Conservation (phyloP, 1,140 invertebrate genomes). For the Micrasema minimum region DNA sequence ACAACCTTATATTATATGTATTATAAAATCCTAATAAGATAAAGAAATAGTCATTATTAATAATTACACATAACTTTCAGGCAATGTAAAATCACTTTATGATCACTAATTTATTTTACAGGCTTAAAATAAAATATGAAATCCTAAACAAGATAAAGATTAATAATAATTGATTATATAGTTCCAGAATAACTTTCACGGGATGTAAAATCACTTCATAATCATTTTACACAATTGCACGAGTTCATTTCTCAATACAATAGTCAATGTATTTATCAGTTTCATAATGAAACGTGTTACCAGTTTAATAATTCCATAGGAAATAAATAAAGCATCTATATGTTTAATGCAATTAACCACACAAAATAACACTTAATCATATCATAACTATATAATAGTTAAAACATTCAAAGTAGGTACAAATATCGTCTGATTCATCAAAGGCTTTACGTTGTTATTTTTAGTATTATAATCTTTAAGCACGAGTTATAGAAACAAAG, state of each 20-base stretch:
- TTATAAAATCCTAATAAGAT: too few species aligned
- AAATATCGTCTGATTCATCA: slow-evolving; percentile 33
- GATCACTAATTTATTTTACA: too few species aligned
- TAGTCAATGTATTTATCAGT: slow-evolving; percentile 5
- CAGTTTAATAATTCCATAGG: slow-evolving; percentile 45
- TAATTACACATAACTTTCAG: too few species aligned
- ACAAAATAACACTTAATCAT: slow-evolving; percentile 37
- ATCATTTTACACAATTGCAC: too few species aligned
- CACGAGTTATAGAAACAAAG: slow-evolving; percentile 28
- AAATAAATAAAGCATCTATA: slow-evolving; percentile 43
- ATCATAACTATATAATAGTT: slow-evolving; percentile 46
- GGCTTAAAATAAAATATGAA: slow-evolving; percentile 24
- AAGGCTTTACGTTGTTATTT: slow-evolving; percentile 4
- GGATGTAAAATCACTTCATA: too few species aligned
- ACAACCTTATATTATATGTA: too few species aligned
- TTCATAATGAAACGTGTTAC: slow-evolving; percentile 35
- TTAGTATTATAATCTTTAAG: slow-evolving; percentile 27
- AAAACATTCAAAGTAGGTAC: slow-evolving; percentile 35
- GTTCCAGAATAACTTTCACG: background rate
- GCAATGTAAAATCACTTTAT: too few species aligned
- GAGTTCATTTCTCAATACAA: background rate
- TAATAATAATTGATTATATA: background rate
- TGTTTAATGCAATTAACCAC: slow-evolving; percentile 32
- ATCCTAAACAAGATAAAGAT: background rate
- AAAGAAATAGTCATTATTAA: too few species aligned